phyloP scores from a whole-genome alignment of 2,888 invertebrate species.

The Rhingia campestris region DNA sequence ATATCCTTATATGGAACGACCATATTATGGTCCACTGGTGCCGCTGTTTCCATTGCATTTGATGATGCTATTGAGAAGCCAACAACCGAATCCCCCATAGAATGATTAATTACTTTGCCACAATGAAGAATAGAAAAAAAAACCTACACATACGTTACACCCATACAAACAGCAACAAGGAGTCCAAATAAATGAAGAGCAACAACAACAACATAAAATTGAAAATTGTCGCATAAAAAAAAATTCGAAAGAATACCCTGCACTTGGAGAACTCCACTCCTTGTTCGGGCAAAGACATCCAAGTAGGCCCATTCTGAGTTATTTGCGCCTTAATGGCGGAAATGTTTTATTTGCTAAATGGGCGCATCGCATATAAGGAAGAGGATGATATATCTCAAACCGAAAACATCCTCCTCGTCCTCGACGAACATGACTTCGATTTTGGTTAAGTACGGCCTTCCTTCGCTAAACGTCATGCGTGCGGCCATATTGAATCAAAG shows the following conservation, averaged over 20 bases:
- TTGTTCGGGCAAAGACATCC: constrained; percentile 5
- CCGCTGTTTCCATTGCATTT: constrained; percentile 44
- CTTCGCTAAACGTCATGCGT: constrained; percentile 19
- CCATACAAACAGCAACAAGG: constrained; percentile 35
- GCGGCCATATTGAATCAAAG: constrained; percentile 23
- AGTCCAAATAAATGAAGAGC: constrained; percentile 1
- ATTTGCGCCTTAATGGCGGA: constrained; percentile 54
- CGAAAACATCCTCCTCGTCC: background rate
- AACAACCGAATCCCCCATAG: constrained; percentile 13
- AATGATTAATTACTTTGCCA: constrained; percentile 72
- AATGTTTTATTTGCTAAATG: constrained; percentile 59
- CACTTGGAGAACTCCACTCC: constrained; percentile 1
- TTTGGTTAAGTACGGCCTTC: constrained; percentile 36
- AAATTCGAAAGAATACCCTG: background rate
- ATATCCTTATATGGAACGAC: constrained; percentile 12
- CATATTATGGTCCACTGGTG: constrained; percentile 5
- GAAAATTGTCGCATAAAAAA: constrained; percentile 53
- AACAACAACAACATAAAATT: constrained; percentile 8
- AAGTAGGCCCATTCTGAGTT: constrained; percentile 18
- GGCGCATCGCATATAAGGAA: constrained; percentile 10
- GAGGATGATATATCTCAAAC: constrained; percentile 38
- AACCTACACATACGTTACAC: constrained; percentile 1
- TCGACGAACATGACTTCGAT: constrained; percentile 33
- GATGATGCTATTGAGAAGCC: constrained; percentile 21
- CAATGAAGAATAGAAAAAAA: constrained; percentile 28